Percentiles rank a stretch among this genome's conserved stretches.
Evolutionary conservation across 2,888 invertebrate genomes (phyloP).

Genomic region (Diploptera punctata): DNA sequence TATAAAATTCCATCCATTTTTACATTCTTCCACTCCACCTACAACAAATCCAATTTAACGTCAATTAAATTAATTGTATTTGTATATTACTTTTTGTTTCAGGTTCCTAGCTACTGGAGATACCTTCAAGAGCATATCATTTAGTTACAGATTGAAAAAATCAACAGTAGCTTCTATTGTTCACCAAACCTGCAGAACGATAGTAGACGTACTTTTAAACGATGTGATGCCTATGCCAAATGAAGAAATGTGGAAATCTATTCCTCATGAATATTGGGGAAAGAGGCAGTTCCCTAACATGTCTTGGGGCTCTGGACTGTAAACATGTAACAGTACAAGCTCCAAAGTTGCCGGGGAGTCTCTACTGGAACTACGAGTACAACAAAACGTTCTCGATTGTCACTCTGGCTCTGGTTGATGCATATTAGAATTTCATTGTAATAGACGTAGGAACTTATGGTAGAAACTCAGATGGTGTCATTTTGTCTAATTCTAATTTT

Average conservation of each 20-base stretch:
- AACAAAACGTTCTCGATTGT: no score
- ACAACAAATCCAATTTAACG: no score
- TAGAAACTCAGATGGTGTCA: not conserved
- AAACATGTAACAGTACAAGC: conserved; percentile 46
- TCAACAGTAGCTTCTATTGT: conserved; percentile 44
- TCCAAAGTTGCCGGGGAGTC: no score
- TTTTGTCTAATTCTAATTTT: no score
- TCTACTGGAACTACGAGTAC: no score
- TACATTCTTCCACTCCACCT: no score
- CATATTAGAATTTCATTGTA: not conserved
- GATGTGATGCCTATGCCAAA: conserved; percentile 45
- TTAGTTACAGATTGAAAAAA: conserved; percentile 45
- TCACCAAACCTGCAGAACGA: conserved; percentile 42
- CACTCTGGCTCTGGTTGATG: not conserved
- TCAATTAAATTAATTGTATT: no score
- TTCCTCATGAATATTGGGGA: conserved; percentile 43
- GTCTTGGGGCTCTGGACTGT: conserved; percentile 45
- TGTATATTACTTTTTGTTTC: conserved; percentile 39
- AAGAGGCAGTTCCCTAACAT: no score
- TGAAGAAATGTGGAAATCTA: conserved; percentile 44
- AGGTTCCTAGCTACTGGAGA: conserved; percentile 47
- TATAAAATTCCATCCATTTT: no score
- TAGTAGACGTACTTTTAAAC: conserved; percentile 44
- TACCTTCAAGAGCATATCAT: conserved; percentile 45
- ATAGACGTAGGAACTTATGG: not conserved